These are phyloP conservation scores for Trichoplusia ni DNA, from an alignment of 1,140 invertebrate genomes.

Conservation along the genomic window DNA sequence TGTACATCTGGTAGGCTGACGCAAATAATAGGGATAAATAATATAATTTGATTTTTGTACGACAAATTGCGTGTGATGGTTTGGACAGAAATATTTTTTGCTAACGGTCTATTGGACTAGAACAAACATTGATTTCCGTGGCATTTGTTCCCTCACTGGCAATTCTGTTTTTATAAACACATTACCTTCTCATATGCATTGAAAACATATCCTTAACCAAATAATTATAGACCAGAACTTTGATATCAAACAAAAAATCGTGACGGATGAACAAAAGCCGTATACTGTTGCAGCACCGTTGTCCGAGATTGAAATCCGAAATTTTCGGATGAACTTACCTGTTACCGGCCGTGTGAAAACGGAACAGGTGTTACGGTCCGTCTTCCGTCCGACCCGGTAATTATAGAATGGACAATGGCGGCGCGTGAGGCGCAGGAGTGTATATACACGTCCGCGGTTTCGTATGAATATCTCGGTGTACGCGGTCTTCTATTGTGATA, in stretches of 20 bases:
- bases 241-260: constrained; percentile 27
- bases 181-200: too few relatives aligned
- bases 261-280: constrained; percentile 64
- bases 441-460: constrained; percentile 54
- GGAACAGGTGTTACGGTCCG: constrained; percentile 71
- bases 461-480: constrained; percentile 25
- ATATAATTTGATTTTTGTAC: constrained; percentile 75
- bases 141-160: too few relatives aligned
- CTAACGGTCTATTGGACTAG: not conserved
- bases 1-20: constrained; percentile 76
- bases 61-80: constrained; percentile 68
- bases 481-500: constrained; percentile 27
- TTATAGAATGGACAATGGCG: constrained; percentile 64
- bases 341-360: constrained; percentile 73
- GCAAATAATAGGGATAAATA: constrained; percentile 77
- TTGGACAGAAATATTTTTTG: constrained; percentile 31
- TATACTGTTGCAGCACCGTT: constrained; percentile 66
- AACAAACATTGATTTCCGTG: constrained; percentile 17
- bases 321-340: constrained; percentile 44
- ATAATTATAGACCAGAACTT: not conserved
- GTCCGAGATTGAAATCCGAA: constrained; percentile 49
- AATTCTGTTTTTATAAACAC: too few relatives aligned
- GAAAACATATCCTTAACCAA: not conserved
- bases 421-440: constrained; percentile 56
- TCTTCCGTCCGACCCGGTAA: constrained; percentile 58